Base-by-base conservation (phyloP, 2,888 invertebrate species). In the Agrypnus murinus region DNA sequence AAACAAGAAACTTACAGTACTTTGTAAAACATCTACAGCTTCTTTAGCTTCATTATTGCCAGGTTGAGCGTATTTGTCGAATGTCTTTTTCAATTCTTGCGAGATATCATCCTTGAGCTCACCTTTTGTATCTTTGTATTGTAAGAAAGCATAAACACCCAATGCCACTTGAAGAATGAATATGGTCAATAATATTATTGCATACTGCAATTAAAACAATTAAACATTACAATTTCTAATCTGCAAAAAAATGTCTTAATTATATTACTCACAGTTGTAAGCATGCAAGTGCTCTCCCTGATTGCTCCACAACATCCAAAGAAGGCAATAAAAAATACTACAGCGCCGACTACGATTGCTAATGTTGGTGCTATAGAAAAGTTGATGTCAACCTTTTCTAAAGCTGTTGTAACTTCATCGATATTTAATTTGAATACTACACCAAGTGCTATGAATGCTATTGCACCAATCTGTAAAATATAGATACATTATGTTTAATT, bases 111-210 rank as follows among this genome's bases (percentile, higher is more conserved):
- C 34, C 9, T 34, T 34, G 8, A 55, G 34, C 5, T 50, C 50
- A 12, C 5, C 43, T 64, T 87, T 86, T 58, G 89, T 83, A 70
- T 88, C 89, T 3, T 90, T 90, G 31, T 89, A 87, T 81, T 91
- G 88, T 2, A 90, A 86, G 85, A 92, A 93, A 65, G 91, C 87
- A 67, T 90, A 88, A 8, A 92, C 89, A 0, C 91, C 92, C 72
- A 93, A 85, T 14, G 90, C 90, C 73, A 94, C 88, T 89, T 94
- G 93, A 66, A 92, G 84, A 65, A 94, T 90, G 83, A 94, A 90
- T 72, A 94, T 88, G 55, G 91, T 87, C 77, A 94, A 84, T 77
- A 94, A 85, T 83, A 92, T 89, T 75, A 92, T 89, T 4, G 93
- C 90, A 85, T 93, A 94, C 94, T 93, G 86, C 62, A 88, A 68